Base-by-base conservation (phyloP, 2,888 invertebrate species). In the Chloromyia formosa region DNA sequence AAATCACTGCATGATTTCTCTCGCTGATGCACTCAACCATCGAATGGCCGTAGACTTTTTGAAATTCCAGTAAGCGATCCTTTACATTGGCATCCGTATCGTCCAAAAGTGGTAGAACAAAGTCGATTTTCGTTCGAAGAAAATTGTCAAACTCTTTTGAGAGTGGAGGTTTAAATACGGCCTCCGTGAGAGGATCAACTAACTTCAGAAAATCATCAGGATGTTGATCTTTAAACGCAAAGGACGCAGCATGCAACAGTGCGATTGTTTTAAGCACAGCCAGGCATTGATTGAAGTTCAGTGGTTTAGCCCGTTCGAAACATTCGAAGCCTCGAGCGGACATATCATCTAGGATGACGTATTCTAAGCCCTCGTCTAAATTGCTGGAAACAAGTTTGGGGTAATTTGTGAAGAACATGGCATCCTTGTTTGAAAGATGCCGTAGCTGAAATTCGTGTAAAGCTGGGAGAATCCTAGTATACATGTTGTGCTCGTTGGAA, bases 171-270 rank as follows among this genome's bases (percentile, higher is more conserved):
- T 35, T 49, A 23, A 75, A 75, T 27, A 74, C 69, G 5, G 68
- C 69, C 49, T 75, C 75, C 7, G 66, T 20, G 1, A 75, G 20
- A 22, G 60, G 60, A 18, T 40, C 42, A 12, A 54, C 60, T 9
- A 75, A 53, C 56, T 56, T 58, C 0, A 83, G 79, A 76, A 87
- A 88, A 66, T 83, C 80, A 10, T 86, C 80, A 0, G 87, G 87
- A 1, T 86, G 79, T 74, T 88, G 87, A 77, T 88, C 87, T 80
- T 83, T 87, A 83, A 87, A 85, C 0, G 88, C 88, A 71, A 88
- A 87, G 0, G 88, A 88, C 1, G 88, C 22, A 0, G 88, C 88
- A 76, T 88, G 88, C 72, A 85, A 87, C 79, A 87, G 84, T 0
- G 87, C 88, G 16, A 88, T 79, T 0, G 82, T 82, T 79, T 85